phyloP scores from a whole-genome alignment of 2,797 vertebrate species.

The Typhlichthys eigenmanni region DNA sequence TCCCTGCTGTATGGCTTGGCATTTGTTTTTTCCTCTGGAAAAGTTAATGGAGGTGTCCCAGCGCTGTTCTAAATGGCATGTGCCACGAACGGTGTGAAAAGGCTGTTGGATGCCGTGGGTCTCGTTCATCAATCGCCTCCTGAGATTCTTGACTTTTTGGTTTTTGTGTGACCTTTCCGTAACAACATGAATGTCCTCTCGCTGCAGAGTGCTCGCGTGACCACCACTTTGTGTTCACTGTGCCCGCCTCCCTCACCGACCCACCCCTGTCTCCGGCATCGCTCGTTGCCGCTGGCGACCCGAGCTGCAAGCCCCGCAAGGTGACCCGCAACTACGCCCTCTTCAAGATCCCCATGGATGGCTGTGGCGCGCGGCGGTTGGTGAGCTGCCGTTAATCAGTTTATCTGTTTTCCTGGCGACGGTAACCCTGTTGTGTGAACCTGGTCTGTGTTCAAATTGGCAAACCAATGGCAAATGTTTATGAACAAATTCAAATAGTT shows the following conservation, averaged over 20 bases:
- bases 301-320: constrained; percentile 68
- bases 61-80: constrained; percentile 31
- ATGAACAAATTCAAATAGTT: too few relatives aligned
- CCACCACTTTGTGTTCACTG: constrained; percentile 79
- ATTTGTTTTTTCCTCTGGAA: constrained; percentile 18
- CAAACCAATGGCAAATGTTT: too few relatives aligned
- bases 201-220: constrained; percentile 79
- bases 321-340: constrained; percentile 71
- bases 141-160: constrained; percentile 64
- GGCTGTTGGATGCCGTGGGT: constrained; percentile 59
- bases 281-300: constrained; percentile 65
- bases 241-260: constrained; percentile 70
- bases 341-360: constrained; percentile 79
- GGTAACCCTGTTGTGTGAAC: neutral
- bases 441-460: neutral
- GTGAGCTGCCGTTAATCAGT: constrained; percentile 48
- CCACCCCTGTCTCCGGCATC: constrained; percentile 70
- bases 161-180: constrained; percentile 55
- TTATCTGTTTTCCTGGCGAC: neutral
- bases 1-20: constrained; percentile 17
- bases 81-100: constrained; percentile 46
- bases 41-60: constrained; percentile 35
- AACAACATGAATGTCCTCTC: constrained; percentile 6
- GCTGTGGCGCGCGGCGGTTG: constrained; percentile 73
- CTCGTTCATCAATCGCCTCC: constrained; percentile 61